Base-by-base conservation (phyloP, 2,797 vertebrate genomes). In the Natrix natrix region DNA sequence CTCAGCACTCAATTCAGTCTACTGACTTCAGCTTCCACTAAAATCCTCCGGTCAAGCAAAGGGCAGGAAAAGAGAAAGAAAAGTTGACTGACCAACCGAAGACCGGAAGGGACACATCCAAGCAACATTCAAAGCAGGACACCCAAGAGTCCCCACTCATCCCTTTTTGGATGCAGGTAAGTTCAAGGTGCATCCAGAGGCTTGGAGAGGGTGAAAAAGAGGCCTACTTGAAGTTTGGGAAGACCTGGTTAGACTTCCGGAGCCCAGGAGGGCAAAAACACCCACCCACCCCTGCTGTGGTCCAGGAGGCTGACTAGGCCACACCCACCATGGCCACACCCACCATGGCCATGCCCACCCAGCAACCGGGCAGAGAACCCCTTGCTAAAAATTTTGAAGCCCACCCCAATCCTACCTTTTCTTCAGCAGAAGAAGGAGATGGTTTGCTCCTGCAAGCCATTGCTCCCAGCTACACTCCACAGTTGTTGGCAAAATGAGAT, bases 41-140 rank as follows among this genome's bases (percentile, higher is more conserved):
- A 91, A 91, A 89, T 95, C 96, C 95, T 96, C 93, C 66, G 90
- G 91, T 93, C 78, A 1, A 26, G 90, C 87, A 93, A 94, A 91
- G 94, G 92, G 91, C 86, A 69, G 88, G 92, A 60, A 86, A 74
- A 24, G 5, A 43, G 43, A 26, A 20, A 52, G 17, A 20, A 52
- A 3, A 60, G 12, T 88, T 91, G 94, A 93, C 94, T 95, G 97
- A 94, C 56, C 91, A 94, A 89, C 95, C 95, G 93, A 95, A 96
- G 92, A 95, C 93, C 94, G 1, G 93, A 97, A 97, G 96, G 96
- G 96, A 97, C 97, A 97, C 96, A 97, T 96, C 97, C 96, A 74
- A 89, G 93, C 63, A 97, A 95, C 97, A 96, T 95, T 94, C 88
- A 94, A 96, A 92, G 94, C 66, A 83, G 95, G 94, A 95, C 95